phyloP scores from a whole-genome alignment of 2,888 invertebrate species.

The Acleris literana region DNA sequence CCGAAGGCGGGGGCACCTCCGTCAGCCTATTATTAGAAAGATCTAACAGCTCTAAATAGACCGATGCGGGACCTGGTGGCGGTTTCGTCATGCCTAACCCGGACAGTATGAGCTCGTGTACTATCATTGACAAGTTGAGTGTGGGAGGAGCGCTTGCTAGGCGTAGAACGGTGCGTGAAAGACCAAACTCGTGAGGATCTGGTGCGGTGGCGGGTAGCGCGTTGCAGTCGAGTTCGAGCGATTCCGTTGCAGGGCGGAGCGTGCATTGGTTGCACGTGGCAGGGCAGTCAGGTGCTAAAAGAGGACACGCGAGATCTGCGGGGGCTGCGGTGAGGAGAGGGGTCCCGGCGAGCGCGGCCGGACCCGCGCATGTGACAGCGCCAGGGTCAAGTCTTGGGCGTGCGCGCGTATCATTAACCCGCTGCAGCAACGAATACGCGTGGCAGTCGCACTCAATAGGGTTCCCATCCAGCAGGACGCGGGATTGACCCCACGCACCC shows the following conservation, averaged over 20 bases:
- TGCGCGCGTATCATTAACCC: conserved; percentile 21
- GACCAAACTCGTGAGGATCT: conserved; percentile 1
- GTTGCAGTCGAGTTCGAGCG: conserved; percentile 21
- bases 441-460: conserved; percentile 54
- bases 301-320: conserved; percentile 36
- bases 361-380: conserved; percentile 27
- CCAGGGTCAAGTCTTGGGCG: conserved; percentile 10
- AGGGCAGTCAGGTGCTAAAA: conserved; percentile 33
- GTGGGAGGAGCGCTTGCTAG: conserved; percentile 20
- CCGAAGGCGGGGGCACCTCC: conserved; percentile 32
- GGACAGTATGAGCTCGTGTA: conserved; percentile 32
- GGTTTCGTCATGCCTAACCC: conserved; percentile 32
- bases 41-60: conserved; percentile 42
- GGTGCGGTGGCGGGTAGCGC: conserved; percentile 14
- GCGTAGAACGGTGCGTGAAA: conserved; percentile 27
- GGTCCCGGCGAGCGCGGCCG: conserved; percentile 32
- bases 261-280: conserved; percentile 29
- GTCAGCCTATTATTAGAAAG: conserved; percentile 40
- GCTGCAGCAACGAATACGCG: conserved; percentile 44
- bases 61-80: conserved; percentile 35
- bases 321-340: conserved; percentile 40
- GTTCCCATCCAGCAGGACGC: conserved; percentile 50
- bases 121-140: conserved; percentile 11
- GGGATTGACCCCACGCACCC: conserved; percentile 6
- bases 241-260: conserved; percentile 26